A percentile compares a stretch with the other conserved stretches of the same genome.
Conservation (phyloP, 2,113 vertebrate genomes). For the Numida meleagris region DNA sequence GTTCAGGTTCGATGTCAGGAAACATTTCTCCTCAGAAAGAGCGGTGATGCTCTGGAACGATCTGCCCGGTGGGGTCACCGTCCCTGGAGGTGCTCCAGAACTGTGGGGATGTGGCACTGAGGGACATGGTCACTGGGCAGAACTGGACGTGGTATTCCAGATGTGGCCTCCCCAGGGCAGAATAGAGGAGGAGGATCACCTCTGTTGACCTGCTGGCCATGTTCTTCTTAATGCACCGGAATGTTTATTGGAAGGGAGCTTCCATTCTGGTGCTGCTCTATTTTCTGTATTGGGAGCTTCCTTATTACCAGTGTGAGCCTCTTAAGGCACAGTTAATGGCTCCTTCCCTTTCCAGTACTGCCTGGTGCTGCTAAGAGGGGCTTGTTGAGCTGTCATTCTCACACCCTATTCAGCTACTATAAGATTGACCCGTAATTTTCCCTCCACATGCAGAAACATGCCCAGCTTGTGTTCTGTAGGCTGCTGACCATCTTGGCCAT, state of each 20-base stretch:
- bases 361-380: not conserved
- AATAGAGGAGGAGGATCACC: too few relatives aligned
- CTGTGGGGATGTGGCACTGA: too few relatives aligned
- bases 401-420: not conserved
- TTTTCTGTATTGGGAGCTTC: not conserved
- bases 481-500: not conserved
- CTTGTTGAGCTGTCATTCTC: not conserved
- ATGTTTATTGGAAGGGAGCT: not conserved
- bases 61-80: too few relatives aligned
- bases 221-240: too few relatives aligned
- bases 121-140: too few relatives aligned
- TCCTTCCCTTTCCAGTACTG: not conserved
- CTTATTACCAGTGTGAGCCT: fast-evolving
- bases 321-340: not conserved
- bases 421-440: not conserved
- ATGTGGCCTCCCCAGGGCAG: too few relatives aligned
- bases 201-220: too few relatives aligned
- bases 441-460: not conserved
- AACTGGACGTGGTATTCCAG: too few relatives aligned
- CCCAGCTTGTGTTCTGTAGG: not conserved
- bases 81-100: too few relatives aligned
- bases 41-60: too few relatives aligned
- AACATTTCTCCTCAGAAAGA: too few relatives aligned
- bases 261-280: fast-evolving
- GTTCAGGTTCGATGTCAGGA: too few relatives aligned